phyloP scores from a whole-genome alignment of 2,888 invertebrate genomes.

The Habrosyne pyritoides region DNA sequence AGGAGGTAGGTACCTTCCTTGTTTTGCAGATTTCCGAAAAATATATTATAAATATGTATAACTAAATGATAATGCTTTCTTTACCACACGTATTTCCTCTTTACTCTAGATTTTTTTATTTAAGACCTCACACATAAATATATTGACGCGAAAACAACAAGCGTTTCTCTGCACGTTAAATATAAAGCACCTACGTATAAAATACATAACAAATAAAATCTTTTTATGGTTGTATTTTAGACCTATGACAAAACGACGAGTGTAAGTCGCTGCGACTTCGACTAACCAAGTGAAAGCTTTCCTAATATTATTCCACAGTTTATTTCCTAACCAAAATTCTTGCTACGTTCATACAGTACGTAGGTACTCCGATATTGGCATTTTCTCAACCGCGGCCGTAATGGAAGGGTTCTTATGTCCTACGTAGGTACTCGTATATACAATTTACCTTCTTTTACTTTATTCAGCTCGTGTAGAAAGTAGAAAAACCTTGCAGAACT shows the following conservation, averaged over 20 bases:
- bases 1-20: no score
- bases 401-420: conserved; percentile 57
- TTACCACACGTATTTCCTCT: conserved; percentile 7
- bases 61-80: no score
- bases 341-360: background rate
- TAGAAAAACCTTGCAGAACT: conserved; percentile 74
- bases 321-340: background rate
- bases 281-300: background rate
- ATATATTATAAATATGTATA: no score
- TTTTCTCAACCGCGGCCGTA: conserved; percentile 34
- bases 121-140: conserved; percentile 6
- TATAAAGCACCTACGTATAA: conserved; percentile 7
- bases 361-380: conserved; percentile 30
- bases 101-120: conserved; percentile 5
- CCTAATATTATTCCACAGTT: background rate
- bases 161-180: conserved; percentile 6
- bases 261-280: conserved; percentile 1
- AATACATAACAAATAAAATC: conserved; percentile 7
- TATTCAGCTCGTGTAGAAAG: conserved; percentile 69
- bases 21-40: no score
- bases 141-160: conserved; percentile 10
- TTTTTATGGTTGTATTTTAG: conserved; percentile 9
- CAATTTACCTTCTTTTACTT: conserved; percentile 64
- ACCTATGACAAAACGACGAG: conserved; percentile 5
- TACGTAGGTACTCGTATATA: conserved; percentile 41